A percentile compares a stretch with the other conserved stretches of the same genome.
Evolutionary conservation across 1,140 invertebrate species (phyloP).

Genomic region (Philotrypesis tridentata): DNA sequence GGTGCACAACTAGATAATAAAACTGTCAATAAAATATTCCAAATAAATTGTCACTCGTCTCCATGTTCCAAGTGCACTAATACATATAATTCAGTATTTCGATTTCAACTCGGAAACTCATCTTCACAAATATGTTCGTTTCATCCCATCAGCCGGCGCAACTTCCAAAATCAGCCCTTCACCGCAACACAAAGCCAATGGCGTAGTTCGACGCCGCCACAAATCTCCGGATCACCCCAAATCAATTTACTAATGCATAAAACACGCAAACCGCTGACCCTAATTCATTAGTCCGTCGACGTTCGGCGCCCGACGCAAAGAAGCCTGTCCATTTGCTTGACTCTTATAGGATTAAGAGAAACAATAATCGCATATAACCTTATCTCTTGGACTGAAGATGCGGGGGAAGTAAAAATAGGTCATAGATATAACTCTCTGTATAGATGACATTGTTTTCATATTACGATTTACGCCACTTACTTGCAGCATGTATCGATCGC

Average conservation of each 20-base stretch:
- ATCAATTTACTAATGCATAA: constrained; percentile 47
- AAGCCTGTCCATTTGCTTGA: neutral
- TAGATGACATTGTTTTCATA: too few relatives aligned
- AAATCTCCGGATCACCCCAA: constrained; percentile 34
- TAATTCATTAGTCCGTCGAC: constrained; percentile 42
- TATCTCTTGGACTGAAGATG: neutral
- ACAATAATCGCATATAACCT: neutral
- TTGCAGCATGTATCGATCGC: too few relatives aligned
- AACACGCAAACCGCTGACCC: constrained; percentile 26
- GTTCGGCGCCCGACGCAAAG: neutral
- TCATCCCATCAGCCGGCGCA: neutral
- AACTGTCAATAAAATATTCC: too few relatives aligned
- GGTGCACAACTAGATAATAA: neutral
- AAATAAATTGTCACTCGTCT: too few relatives aligned
- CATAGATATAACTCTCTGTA: too few relatives aligned
- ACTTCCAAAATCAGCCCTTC: neutral
- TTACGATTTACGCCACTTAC: too few relatives aligned
- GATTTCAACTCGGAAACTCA: neutral
- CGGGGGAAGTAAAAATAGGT: too few relatives aligned
- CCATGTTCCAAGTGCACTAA: too few relatives aligned
- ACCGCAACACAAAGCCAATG: constrained; percentile 5
- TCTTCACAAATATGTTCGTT: neutral
- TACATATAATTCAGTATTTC: too few relatives aligned
- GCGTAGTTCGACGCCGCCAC: constrained; percentile 1
- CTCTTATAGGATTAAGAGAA: neutral